phyloP scores from a whole-genome alignment of 2,888 invertebrate species.

The Crematogaster levior region DNA sequence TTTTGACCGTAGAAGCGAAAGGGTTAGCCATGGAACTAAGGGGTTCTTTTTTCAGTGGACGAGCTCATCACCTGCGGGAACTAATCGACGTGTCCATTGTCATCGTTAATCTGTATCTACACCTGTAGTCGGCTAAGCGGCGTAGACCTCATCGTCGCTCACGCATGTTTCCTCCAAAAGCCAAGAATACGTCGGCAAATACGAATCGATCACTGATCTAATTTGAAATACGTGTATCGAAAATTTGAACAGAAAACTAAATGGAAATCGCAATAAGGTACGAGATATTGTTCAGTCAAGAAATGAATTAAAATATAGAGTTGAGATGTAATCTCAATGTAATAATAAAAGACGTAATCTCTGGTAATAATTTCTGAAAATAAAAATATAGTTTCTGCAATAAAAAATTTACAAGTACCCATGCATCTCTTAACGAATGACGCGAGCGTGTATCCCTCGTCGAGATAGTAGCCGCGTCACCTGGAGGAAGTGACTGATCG shows the following conservation, averaged over 20 bases:
- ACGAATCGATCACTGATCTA: not conserved
- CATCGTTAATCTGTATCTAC: slow-evolving; percentile 55
- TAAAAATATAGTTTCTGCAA: not conserved
- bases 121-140: slow-evolving; percentile 39
- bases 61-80: slow-evolving; percentile 51
- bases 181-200: not conserved
- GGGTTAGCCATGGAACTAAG: slow-evolving; percentile 60
- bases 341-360: not conserved
- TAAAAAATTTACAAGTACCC: not conserved
- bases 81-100: slow-evolving; percentile 54
- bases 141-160: not conserved
- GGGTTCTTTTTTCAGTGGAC: slow-evolving; percentile 56
- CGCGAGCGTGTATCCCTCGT: not conserved
- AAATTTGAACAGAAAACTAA: not conserved
- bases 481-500: slow-evolving; percentile 42
- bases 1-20: slow-evolving; percentile 62
- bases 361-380: not conserved
- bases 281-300: not conserved
- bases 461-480: not conserved
- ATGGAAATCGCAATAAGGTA: not conserved
- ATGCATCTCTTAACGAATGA: not conserved
- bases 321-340: not conserved
- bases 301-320: not conserved
- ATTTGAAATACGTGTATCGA: not conserved
- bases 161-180: not conserved